Evolutionary conservation across 2,797 vertebrate genomes (phyloP).

Genomic region (Chaetophractus vellerosus): DNA sequence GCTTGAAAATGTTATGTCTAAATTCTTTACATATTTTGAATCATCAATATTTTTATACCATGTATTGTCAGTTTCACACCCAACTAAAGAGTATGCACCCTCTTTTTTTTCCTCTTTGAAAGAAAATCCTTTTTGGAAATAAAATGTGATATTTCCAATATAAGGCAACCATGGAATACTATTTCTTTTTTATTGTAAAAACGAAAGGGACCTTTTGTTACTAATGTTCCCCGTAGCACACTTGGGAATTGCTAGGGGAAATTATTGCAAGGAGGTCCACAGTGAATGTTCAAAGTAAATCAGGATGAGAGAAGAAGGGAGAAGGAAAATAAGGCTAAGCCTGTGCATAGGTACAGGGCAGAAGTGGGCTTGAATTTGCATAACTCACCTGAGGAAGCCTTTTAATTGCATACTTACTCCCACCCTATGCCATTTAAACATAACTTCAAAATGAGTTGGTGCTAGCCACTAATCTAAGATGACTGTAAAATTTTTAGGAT

Average conservation of each 20-base stretch:
- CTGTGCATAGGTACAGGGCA: not conserved
- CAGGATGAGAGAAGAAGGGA: not conserved
- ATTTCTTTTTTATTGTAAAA: not conserved
- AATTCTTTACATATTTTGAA: conserved; percentile 73
- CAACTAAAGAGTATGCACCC: not conserved
- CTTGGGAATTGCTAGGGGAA: not conserved
- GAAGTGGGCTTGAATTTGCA: not conserved
- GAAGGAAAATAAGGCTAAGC: not conserved
- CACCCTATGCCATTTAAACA: fast-evolving
- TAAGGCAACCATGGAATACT: not conserved
- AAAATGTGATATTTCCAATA: not conserved
- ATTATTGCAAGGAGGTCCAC: not conserved
- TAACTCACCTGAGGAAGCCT: fast-evolving
- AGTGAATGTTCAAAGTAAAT: not conserved
- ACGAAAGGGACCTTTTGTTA: not conserved
- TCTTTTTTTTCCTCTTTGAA: conserved; percentile 18
- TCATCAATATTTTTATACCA: conserved; percentile 13
- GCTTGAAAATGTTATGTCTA: conserved; percentile 64
- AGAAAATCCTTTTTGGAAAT: not conserved
- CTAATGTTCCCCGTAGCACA: not conserved
- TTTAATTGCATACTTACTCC: not conserved
- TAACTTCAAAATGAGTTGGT: not conserved
- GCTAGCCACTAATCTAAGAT: not conserved
- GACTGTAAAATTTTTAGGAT: not conserved
- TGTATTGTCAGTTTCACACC: conserved; percentile 28